Conservation (phyloP, 2,797 vertebrate genomes). For the Acipenser ruthenus region DNA sequence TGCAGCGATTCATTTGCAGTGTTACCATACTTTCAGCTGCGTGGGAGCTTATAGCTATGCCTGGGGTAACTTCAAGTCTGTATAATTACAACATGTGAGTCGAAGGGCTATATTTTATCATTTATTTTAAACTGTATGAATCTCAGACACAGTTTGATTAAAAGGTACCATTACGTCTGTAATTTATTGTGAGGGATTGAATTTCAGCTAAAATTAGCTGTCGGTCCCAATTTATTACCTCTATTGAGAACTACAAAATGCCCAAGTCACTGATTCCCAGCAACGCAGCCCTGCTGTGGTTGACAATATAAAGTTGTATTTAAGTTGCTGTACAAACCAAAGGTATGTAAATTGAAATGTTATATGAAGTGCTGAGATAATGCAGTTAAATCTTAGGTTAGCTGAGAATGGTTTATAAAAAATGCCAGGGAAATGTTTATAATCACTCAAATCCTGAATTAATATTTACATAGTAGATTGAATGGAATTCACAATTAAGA, state of each 20-base stretch:
- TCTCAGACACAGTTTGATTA: conserved; percentile 52
- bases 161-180: conserved; percentile 75
- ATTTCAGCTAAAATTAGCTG: conserved; percentile 95
- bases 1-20: too few relatives aligned
- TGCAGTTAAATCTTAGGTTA: too few relatives aligned
- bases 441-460: too few relatives aligned
- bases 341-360: too few relatives aligned
- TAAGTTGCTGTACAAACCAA: conserved; percentile 46
- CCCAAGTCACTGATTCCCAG: conserved; percentile 42
- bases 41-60: not conserved
- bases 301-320: conserved; percentile 51
- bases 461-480: too few relatives aligned
- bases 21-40: too few relatives aligned
- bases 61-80: not conserved
- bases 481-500: too few relatives aligned
- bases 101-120: conserved; percentile 27
- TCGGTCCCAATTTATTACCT: conserved; percentile 82
- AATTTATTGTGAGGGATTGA: conserved; percentile 82
- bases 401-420: too few relatives aligned
- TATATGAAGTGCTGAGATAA: too few relatives aligned
- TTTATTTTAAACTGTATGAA: conserved; percentile 44
- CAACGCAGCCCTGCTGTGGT: conserved; percentile 33
- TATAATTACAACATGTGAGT: not conserved
- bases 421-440: too few relatives aligned
- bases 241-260: conserved; percentile 78